Evolutionary conservation across 1,140 invertebrate species (phyloP).

Genomic region (Calephelis nemesis): DNA sequence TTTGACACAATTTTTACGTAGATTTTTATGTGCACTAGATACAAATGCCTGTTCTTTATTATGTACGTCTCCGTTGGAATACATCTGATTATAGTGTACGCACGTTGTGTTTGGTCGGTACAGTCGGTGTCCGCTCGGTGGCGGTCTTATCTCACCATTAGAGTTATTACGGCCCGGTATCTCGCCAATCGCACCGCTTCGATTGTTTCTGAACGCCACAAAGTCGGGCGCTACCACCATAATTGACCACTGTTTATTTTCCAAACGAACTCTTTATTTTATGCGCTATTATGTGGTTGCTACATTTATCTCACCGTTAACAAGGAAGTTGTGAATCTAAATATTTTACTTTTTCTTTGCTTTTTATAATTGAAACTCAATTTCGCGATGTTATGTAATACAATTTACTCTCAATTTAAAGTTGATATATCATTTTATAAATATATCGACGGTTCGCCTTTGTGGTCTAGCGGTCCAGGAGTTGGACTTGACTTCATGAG

Average conservation of each 20-base stretch:
- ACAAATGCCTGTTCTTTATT: too few species aligned
- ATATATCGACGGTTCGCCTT: too few species aligned
- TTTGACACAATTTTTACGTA: too few species aligned
- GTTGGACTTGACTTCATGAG: too few species aligned
- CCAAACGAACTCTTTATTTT: slow-evolving; percentile 63
- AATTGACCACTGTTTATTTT: slow-evolving; percentile 77
- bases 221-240: slow-evolving; percentile 60
- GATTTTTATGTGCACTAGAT: too few species aligned
- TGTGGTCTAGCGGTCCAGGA: too few species aligned
- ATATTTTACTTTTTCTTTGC: background rate
- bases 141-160: slow-evolving; percentile 74
- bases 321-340: slow-evolving; percentile 38
- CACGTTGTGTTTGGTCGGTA: slow-evolving; percentile 45
- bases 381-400: too few species aligned
- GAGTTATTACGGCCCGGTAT: slow-evolving; percentile 73
- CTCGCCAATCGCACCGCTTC: slow-evolving; percentile 73
- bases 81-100: slow-evolving; percentile 49
- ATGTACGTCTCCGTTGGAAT: slow-evolving; percentile 20
- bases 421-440: too few species aligned
- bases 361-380: too few species aligned
- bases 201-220: slow-evolving; percentile 74
- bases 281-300: slow-evolving; percentile 51
- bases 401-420: too few species aligned
- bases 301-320: slow-evolving; percentile 36
- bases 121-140: slow-evolving; percentile 52